phyloP scores from a whole-genome alignment of 2,113 vertebrate species.

The Mormoops blainvillei region DNA sequence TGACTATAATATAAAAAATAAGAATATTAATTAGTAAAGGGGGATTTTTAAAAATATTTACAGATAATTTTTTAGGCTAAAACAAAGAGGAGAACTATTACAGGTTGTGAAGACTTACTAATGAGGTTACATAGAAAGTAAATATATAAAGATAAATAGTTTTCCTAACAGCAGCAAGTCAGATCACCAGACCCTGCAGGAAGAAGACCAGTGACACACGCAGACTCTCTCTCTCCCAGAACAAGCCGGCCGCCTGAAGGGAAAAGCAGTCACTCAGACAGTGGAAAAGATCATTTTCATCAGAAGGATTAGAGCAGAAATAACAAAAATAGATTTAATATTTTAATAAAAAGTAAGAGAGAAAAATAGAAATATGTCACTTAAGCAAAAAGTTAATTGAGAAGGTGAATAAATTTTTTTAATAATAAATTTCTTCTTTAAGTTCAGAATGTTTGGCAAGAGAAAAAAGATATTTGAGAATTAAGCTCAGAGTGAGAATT shows the following conservation, averaged over 20 bases:
- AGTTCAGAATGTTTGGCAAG: background rate
- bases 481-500: background rate
- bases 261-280: background rate
- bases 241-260: background rate
- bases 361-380: background rate
- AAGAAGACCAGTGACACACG: too few relatives aligned
- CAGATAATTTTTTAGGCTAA: background rate
- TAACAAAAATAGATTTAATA: background rate
- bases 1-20: background rate
- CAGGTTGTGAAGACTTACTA: background rate
- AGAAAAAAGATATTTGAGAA: background rate
- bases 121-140: background rate
- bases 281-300: background rate
- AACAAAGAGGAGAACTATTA: background rate
- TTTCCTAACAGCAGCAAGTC: background rate
- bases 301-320: background rate
- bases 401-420: background rate
- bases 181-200: background rate
- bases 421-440: background rate
- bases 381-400: background rate
- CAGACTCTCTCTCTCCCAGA: background rate
- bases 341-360: background rate
- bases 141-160: background rate
- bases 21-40: background rate
- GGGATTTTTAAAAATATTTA: background rate